Evolutionary conservation across 1,140 invertebrate genomes (phyloP), one percentile per base, ranked within the genome.

Genomic region (Battus philenor): DNA sequence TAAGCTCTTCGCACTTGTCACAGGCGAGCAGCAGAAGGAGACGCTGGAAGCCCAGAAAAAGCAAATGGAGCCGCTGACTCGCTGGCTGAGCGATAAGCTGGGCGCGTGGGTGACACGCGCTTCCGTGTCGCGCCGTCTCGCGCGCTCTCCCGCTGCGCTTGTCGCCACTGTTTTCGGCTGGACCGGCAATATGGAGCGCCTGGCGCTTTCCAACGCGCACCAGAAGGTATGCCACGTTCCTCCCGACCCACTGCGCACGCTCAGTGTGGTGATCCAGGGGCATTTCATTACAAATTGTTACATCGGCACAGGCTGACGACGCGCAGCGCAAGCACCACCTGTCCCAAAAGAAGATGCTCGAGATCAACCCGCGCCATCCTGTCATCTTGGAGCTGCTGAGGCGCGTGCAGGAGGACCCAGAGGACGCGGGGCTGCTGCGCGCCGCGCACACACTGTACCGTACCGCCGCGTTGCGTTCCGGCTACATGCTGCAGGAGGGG

Each of bases 171-270:
- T 96, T 87, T 99, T 97, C 80, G 97, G 97, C 43, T 98, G 97
- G 97, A 98, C 97, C 59, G 98, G 97, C 47, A 99, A 99, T 77
- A 99, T 99, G 98, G 98, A 99, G 85, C 90, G 98, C 41, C 90
- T 99, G 33, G 97, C 97, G 41, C 89, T 96, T 53, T 97, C 96
- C 6, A 98, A 99, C 82, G 97, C 98, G 10, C 98, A 99, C 86
- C 96, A 98, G 68, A 99, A 99, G 85, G 47, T 54, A 9, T 6
- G 27, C 1, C 38, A n/a, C 2, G 1, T 2, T 11, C 6, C 10
- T 6, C 16, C 13, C 8, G 2, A 8, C 24, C 16, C n/a, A n/a
- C 15, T 2, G 9, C 36, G 7, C 4, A 4, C 4, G 11, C 18
- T 2, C 18, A 20, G 18, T 20, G 18, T 20, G 18, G 6, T 2